A percentile compares a stretch with the other conserved stretches of the same genome.
Evolutionary conservation across 2,113 vertebrate species (phyloP).

Genomic region (Marcusenius ussheri): DNA sequence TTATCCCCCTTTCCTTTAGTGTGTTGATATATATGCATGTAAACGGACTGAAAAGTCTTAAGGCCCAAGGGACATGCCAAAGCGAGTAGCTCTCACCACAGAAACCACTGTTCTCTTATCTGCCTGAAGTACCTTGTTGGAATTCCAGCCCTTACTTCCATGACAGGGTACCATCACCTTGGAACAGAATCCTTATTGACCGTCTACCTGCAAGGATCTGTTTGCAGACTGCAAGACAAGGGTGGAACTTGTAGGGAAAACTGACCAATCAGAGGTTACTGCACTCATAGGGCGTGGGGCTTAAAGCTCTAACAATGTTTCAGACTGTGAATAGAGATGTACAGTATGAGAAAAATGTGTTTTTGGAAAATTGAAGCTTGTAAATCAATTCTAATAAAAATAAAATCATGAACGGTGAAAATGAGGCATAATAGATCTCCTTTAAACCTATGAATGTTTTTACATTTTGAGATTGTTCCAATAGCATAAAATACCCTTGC

Average conservation of each 20-base stretch:
- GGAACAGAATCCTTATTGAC: neutral
- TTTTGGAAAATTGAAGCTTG: too few species aligned
- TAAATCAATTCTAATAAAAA: too few species aligned
- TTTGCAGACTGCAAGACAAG: neutral
- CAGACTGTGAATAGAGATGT: neutral
- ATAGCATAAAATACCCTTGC: too few species aligned
- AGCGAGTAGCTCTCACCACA: neutral
- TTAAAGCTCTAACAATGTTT: neutral
- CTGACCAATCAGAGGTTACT: neutral
- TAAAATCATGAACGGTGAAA: too few species aligned
- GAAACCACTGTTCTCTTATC: neutral
- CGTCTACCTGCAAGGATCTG: neutral
- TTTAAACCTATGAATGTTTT: too few species aligned
- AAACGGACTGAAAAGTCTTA: neutral
- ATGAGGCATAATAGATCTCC: too few species aligned
- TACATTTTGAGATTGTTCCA: too few species aligned
- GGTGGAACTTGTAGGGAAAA: neutral
- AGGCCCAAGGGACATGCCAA: constrained; percentile 34
- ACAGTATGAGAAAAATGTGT: too few species aligned
- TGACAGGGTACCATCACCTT: neutral
- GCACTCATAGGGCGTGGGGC: neutral
- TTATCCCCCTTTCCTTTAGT: neutral
- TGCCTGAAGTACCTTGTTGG: neutral
- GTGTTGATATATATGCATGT: neutral
- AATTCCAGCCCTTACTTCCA: neutral